These are phyloP conservation scores for Lophotriccus pileatus DNA, from an alignment of 2,797 vertebrate genomes.

Conservation along the genomic window DNA sequence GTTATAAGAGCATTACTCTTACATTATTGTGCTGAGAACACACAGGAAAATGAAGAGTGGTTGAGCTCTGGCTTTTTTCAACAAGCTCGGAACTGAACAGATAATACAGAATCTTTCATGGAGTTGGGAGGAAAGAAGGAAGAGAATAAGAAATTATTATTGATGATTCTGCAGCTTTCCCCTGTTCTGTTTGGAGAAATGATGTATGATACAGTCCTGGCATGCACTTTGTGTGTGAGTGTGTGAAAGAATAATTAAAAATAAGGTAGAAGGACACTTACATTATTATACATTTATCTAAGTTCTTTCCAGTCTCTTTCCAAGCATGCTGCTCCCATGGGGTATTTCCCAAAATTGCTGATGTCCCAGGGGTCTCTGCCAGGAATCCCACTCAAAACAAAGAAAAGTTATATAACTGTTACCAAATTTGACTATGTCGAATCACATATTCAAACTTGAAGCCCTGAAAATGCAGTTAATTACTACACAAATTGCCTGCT, in stretches of 20 bases:
- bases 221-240: neutral
- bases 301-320: neutral
- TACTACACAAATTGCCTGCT: neutral
- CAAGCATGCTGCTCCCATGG: neutral
- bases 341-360: neutral
- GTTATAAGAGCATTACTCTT: neutral
- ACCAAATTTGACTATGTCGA: neutral
- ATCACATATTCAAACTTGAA: neutral
- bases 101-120: neutral
- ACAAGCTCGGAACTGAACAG: neutral
- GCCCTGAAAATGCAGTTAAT: neutral
- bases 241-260: neutral
- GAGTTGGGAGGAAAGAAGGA: neutral
- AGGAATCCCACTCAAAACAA: neutral
- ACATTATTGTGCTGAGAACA: neutral
- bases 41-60: neutral
- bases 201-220: neutral
- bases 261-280: neutral
- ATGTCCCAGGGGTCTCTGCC: neutral
- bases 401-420: neutral
- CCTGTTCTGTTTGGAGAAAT: neutral
- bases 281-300: neutral
- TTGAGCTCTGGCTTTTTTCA: neutral
- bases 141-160: neutral
- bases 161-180: neutral